Percentiles rank a stretch among this genome's conserved stretches.
phyloP scores from a whole-genome alignment of 2,888 invertebrate genomes.

The Cantharis rufa region DNA sequence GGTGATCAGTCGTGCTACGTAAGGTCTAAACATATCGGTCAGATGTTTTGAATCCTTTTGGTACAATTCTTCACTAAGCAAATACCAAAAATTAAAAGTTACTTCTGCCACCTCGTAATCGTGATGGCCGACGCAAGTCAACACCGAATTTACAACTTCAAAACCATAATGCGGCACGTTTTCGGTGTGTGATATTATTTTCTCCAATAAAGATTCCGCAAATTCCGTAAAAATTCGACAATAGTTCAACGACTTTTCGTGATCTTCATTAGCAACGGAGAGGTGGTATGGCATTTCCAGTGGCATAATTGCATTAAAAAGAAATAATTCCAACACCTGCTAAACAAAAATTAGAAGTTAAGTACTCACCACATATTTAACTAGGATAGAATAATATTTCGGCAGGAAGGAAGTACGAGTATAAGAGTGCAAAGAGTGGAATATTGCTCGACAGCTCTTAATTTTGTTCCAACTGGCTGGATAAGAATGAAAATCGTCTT shows the following conservation, averaged over 20 bases:
- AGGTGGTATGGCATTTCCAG: slow-evolving; percentile 86
- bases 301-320: slow-evolving; percentile 80
- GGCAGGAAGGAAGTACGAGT: neutral
- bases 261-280: slow-evolving; percentile 91
- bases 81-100: slow-evolving; percentile 97
- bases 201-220: slow-evolving; percentile 86
- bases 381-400: neutral
- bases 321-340: slow-evolving; percentile 73
- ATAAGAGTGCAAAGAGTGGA: neutral
- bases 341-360: slow-evolving; percentile 6
- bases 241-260: slow-evolving; percentile 92
- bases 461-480: neutral
- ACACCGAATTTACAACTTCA: slow-evolving; percentile 83
- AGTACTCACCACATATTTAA: neutral
- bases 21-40: slow-evolving; percentile 85
- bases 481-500: neutral
- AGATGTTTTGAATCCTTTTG: slow-evolving; percentile 80
- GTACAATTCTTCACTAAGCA: slow-evolving; percentile 91
- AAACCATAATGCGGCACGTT: slow-evolving; percentile 75
- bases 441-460: neutral
- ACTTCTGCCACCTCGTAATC: slow-evolving; percentile 95
- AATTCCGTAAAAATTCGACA: slow-evolving; percentile 94
- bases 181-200: slow-evolving; percentile 71
- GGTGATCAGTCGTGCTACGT: slow-evolving; percentile 86
- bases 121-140: slow-evolving; percentile 94